Evolutionary conservation across 2,113 vertebrate genomes (phyloP).

Genomic region (western clawed frog (Xenopus tropicalis)): DNA sequence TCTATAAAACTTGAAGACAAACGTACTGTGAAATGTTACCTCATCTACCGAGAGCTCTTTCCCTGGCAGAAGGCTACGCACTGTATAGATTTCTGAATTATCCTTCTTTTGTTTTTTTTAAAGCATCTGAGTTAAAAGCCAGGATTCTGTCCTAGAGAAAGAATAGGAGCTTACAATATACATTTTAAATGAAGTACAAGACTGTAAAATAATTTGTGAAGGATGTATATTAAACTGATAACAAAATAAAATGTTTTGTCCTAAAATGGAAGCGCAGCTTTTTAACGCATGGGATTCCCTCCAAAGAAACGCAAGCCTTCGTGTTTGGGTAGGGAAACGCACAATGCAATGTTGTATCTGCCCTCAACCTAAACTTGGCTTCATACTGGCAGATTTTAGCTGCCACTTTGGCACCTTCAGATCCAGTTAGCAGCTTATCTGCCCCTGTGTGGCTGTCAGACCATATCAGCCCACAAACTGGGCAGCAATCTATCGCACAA

Average conservation of each 20-base stretch:
- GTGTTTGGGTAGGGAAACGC: too few species aligned
- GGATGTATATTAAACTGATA: constrained; percentile 89
- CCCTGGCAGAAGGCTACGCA: constrained; percentile 30
- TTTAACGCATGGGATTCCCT: too few species aligned
- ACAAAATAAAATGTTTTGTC: constrained; percentile 91
- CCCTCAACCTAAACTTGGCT: too few species aligned
- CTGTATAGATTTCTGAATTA: constrained; percentile 35
- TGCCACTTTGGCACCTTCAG: too few species aligned
- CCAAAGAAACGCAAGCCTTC: too few species aligned
- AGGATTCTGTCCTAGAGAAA: constrained; percentile 78
- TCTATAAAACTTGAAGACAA: constrained; percentile 95
- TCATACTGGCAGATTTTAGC: too few species aligned
- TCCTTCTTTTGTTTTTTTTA: constrained; percentile 19
- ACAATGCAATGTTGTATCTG: too few species aligned
- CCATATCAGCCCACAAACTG: too few species aligned
- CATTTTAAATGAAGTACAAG: constrained; percentile 74
- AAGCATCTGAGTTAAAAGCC: constrained; percentile 55
- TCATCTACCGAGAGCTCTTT: constrained; percentile 81
- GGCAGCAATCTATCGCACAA: too few species aligned
- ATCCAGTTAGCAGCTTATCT: too few species aligned
- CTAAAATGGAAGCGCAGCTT: constrained; percentile 59
- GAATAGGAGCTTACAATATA: constrained; percentile 70
- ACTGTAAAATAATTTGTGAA: constrained; percentile 88
- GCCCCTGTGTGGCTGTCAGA: too few species aligned
- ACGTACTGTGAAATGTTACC: constrained; percentile 99